Percentiles rank a stretch among this genome's conserved stretches.
These are phyloP conservation scores for Drosophila bocki DNA, from an alignment of 1,140 invertebrate genomes.

Conservation along the genomic window DNA sequence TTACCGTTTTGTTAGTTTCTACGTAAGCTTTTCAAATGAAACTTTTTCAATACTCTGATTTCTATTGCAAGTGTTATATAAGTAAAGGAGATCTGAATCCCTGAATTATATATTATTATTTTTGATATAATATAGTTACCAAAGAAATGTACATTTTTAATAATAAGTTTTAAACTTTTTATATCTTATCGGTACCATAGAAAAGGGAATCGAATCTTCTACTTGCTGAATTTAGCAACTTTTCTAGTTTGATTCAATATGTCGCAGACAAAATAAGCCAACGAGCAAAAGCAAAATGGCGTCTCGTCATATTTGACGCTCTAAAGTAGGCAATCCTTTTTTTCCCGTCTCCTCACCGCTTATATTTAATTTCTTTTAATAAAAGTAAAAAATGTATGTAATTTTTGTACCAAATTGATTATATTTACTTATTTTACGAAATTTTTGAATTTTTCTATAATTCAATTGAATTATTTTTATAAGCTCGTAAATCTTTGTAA, in stretches of 20 bases:
- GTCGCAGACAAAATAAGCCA: constrained; percentile 32
- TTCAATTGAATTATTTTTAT: too few relatives aligned
- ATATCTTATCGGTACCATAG: not conserved
- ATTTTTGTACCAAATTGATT: not conserved
- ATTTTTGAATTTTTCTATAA: too few relatives aligned
- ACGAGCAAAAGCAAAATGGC: constrained; percentile 46
- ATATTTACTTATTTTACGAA: too few relatives aligned
- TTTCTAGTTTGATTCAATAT: constrained; percentile 62
- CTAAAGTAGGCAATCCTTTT: constrained; percentile 43
- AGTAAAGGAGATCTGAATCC: too few relatives aligned
- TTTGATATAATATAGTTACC: not conserved
- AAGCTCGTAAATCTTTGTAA: too few relatives aligned
- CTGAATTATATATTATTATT: too few relatives aligned
- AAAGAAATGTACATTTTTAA: too few relatives aligned
- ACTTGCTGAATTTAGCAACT: too few relatives aligned
- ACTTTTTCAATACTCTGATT: not conserved
- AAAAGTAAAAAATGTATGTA: not conserved
- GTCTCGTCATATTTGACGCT: constrained; percentile 13
- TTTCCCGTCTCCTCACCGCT: not conserved
- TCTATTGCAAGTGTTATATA: too few relatives aligned
- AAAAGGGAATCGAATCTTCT: not conserved
- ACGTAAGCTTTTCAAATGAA: not conserved
- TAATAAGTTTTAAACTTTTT: too few relatives aligned
- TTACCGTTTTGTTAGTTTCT: not conserved
- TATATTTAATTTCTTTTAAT: not conserved